These are phyloP conservation scores for Drosophila rubida DNA, from an alignment of 2,888 invertebrate genomes.

Conservation along the genomic window DNA sequence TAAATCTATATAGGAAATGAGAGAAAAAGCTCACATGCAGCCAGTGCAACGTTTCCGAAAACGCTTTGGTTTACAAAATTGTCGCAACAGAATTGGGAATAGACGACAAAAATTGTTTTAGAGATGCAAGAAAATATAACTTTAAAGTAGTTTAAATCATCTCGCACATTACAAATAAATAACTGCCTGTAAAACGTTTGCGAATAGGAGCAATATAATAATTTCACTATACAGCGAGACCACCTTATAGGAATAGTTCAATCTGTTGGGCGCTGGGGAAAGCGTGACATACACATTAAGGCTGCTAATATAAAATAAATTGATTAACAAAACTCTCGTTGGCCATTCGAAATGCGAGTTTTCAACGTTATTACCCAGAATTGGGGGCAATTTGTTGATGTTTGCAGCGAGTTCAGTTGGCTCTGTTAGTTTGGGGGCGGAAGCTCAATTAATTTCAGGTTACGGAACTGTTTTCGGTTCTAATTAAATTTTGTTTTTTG, in stretches of 20 bases:
- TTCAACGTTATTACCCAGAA: not conserved
- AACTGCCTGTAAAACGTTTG: not conserved
- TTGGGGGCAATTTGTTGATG: slow-evolving; percentile 11
- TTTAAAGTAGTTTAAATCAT: too few species aligned
- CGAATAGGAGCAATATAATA: not conserved
- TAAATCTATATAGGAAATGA: not conserved
- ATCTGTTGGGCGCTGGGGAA: not conserved
- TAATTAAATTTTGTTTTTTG: slow-evolving; percentile 36
- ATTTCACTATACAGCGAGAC: not conserved
- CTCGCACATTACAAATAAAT: not conserved
- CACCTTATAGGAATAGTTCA: not conserved
- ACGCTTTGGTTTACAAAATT: too few species aligned
- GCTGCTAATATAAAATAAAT: slow-evolving; percentile 7
- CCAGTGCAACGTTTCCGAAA: slow-evolving; percentile 1
- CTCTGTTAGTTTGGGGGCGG: not conserved
- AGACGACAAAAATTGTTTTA: too few species aligned
- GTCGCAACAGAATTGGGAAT: not conserved
- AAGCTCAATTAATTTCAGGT: slow-evolving; percentile 17
- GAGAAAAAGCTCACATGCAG: not conserved
- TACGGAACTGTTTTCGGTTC: slow-evolving; percentile 34
- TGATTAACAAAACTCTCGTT: slow-evolving; percentile 12
- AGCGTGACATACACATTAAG: slow-evolving; percentile 13
- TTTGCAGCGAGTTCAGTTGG: not conserved
- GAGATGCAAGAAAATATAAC: too few species aligned
- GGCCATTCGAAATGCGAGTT: slow-evolving; percentile 4